Conservation (phyloP, 2,888 invertebrate genomes). For the Noctua janthe region DNA sequence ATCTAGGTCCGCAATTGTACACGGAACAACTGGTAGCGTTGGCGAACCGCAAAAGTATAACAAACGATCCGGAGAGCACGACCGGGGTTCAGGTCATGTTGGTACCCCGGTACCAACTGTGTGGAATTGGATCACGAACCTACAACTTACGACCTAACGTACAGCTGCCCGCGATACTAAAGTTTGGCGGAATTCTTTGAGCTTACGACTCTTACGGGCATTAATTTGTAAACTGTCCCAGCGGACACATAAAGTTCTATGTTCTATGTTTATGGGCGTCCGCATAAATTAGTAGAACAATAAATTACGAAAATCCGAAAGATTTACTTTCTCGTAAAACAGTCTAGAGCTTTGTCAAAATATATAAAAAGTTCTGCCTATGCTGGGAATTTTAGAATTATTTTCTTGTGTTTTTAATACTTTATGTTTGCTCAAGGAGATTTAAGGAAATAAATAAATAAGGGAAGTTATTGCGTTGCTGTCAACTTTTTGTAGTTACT, state of each 20-base stretch:
- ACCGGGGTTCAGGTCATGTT: slow-evolving; percentile 64
- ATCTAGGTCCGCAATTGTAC: slow-evolving; percentile 80
- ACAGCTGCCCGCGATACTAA: slow-evolving; percentile 43
- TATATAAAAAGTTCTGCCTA: slow-evolving; percentile 1
- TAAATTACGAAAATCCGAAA: slow-evolving; percentile 17
- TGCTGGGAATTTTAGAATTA: not conserved
- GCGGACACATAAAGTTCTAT: slow-evolving; percentile 29
- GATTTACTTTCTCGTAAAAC: slow-evolving; percentile 17
- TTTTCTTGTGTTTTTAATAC: not conserved
- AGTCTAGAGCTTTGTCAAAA: slow-evolving; percentile 7
- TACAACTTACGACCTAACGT: slow-evolving; percentile 62
- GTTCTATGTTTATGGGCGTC: slow-evolving; percentile 21
- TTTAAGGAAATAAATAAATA: not conserved
- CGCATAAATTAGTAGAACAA: slow-evolving; percentile 27
- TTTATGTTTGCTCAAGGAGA: not conserved
- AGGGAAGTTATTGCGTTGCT: not conserved
- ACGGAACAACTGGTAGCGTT: slow-evolving; percentile 83
- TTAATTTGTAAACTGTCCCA: slow-evolving; percentile 40
- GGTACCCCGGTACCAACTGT: slow-evolving; percentile 61
- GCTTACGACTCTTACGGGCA: not conserved
- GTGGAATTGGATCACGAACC: slow-evolving; percentile 66
- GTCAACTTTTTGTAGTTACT: not conserved
- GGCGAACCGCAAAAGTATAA: slow-evolving; percentile 82
- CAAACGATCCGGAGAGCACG: slow-evolving; percentile 71
- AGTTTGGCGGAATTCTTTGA: slow-evolving; percentile 57